Conservation (phyloP, 2,888 invertebrate species). For the Archaeoteleia sp. region DNA sequence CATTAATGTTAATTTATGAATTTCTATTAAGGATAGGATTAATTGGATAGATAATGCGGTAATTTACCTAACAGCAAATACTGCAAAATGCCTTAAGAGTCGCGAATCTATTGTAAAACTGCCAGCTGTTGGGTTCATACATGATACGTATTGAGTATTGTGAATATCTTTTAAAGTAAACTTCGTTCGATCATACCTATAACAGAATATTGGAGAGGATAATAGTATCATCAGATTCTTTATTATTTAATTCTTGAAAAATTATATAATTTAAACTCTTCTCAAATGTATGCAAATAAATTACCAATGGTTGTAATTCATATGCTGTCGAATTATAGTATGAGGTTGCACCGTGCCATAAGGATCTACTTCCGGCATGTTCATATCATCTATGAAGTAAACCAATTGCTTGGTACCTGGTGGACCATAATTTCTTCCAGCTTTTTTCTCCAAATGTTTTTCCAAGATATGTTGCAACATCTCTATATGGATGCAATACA, state of each 20-base stretch:
- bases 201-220: background rate
- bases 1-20: slow-evolving; percentile 44
- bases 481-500: slow-evolving; percentile 75
- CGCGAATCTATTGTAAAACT: slow-evolving; percentile 95
- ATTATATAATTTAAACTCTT: slow-evolving; percentile 14
- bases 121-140: slow-evolving; percentile 98
- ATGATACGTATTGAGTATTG: slow-evolving; percentile 94
- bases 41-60: too few species aligned
- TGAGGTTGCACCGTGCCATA: slow-evolving; percentile 97
- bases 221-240: background rate
- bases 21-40: slow-evolving; percentile 32
- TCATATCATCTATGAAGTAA: slow-evolving; percentile 96
- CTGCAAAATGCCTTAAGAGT: slow-evolving; percentile 90
- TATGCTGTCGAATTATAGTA: slow-evolving; percentile 92
- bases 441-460: slow-evolving; percentile 95
- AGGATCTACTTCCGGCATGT: slow-evolving; percentile 97
- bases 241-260: slow-evolving; percentile 7
- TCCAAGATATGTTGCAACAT: slow-evolving; percentile 92
- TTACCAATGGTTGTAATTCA: slow-evolving; percentile 95
- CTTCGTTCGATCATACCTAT: slow-evolving; percentile 89
- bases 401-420: slow-evolving; percentile 94
- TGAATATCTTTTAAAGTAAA: slow-evolving; percentile 91
- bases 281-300: slow-evolving; percentile 8
- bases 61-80: slow-evolving; percentile 90
- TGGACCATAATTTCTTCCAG: slow-evolving; percentile 94